phyloP scores from a whole-genome alignment of 2,113 vertebrate genomes.

The Nyctibius bracteatus region DNA sequence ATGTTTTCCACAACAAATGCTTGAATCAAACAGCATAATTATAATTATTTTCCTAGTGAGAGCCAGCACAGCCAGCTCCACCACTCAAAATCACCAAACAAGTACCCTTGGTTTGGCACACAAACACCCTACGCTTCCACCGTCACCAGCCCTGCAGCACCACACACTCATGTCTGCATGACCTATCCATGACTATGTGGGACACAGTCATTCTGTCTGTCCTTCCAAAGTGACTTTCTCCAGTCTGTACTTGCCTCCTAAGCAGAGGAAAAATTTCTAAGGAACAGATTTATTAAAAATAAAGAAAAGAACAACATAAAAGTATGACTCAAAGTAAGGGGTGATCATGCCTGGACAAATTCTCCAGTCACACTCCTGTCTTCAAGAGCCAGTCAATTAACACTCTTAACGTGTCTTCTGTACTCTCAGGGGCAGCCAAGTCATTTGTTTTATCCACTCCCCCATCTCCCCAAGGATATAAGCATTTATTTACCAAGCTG shows the following conservation, averaged over 20 bases:
- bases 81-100: not conserved
- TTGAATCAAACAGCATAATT: not conserved
- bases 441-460: not conserved
- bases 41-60: not conserved
- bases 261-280: not conserved
- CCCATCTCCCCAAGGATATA: not conserved
- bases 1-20: not conserved
- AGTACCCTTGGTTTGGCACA: not conserved
- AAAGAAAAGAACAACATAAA: not conserved
- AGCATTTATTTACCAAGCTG: not conserved
- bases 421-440: not conserved
- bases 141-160: not conserved
- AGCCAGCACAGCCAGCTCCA: not conserved
- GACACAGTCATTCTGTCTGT: not conserved
- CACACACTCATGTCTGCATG: not conserved
- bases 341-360: slow-evolving; percentile 14
- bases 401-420: not conserved
- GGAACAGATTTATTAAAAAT: not conserved
- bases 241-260: not conserved
- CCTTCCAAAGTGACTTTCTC: not conserved
- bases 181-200: not conserved
- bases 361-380: slow-evolving; percentile 10
- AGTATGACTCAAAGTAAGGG: not conserved
- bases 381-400: not conserved
- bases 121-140: not conserved